phyloP scores from a whole-genome alignment of 2,797 vertebrate genomes.

The Bovichtus variegatus region DNA sequence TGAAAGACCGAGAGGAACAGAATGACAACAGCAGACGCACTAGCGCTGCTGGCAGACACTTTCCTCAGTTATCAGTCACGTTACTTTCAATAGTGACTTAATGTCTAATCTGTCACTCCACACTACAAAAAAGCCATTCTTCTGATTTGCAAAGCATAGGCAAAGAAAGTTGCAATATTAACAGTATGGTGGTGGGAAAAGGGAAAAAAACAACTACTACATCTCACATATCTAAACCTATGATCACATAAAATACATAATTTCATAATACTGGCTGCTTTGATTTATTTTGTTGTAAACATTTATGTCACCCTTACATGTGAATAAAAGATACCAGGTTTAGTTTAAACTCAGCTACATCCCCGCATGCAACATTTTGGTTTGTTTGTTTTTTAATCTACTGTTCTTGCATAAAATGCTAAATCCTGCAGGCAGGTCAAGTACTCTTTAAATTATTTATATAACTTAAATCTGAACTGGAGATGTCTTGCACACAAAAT shows the following conservation, averaged over 20 bases:
- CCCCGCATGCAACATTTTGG: not conserved
- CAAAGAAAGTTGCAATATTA: not conserved
- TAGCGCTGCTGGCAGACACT: not conserved
- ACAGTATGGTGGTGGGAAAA: not conserved
- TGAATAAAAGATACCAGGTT: too few relatives aligned
- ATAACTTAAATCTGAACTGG: not conserved
- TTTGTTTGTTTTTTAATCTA: not conserved
- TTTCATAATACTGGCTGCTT: not conserved
- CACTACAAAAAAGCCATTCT: not conserved
- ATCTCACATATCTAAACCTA: not conserved
- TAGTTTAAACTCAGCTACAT: not conserved
- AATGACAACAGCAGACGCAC: constrained; percentile 32
- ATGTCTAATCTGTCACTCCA: not conserved
- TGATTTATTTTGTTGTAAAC: not conserved
- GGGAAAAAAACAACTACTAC: too few relatives aligned
- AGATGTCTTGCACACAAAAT: not conserved
- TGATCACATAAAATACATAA: not conserved
- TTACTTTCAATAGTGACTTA: not conserved
- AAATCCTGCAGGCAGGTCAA: not conserved
- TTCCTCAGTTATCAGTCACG: not conserved
- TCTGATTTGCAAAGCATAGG: not conserved
- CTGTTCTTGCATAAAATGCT: not conserved
- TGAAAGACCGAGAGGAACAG: constrained; percentile 25
- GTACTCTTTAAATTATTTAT: not conserved
- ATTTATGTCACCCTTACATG: not conserved